Evolutionary conservation across 1,140 invertebrate genomes (phyloP).

Genomic region (Eurosta solidaginis): DNA sequence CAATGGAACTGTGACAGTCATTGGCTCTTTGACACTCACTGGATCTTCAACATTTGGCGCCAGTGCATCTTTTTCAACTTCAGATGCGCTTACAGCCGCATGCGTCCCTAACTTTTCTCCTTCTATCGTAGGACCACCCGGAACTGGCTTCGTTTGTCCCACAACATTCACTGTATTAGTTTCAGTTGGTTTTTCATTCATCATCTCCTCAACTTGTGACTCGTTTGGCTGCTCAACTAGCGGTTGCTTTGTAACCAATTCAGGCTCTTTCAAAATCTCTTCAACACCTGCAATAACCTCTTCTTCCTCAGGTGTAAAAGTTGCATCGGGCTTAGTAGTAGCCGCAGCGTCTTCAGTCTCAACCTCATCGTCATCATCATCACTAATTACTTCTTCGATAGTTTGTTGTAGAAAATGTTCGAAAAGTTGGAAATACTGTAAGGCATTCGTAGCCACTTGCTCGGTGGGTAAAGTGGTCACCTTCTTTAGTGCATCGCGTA

Average conservation of each 20-base stretch:
- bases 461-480: conserved; percentile 54
- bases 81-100: neutral
- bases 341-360: conserved; percentile 34
- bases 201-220: neutral
- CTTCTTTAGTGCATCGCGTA: conserved; percentile 54
- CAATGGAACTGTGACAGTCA: neutral
- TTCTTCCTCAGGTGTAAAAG: neutral
- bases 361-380: conserved; percentile 51
- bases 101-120: neutral
- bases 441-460: conserved; percentile 53
- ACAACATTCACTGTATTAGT: neutral
- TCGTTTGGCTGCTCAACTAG: neutral
- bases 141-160: neutral
- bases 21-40: neutral
- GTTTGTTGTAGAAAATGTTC: conserved; percentile 56
- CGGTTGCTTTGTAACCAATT: neutral
- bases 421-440: conserved; percentile 57
- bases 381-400: conserved; percentile 52
- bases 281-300: conserved; percentile 14
- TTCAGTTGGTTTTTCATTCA: neutral
- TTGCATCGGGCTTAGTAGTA: neutral
- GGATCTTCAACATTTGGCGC: neutral
- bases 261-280: neutral
- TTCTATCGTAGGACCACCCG: neutral
- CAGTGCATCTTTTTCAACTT: neutral